Evolutionary conservation across 1,140 invertebrate species (phyloP).

Genomic region (Charaxes varanes): DNA sequence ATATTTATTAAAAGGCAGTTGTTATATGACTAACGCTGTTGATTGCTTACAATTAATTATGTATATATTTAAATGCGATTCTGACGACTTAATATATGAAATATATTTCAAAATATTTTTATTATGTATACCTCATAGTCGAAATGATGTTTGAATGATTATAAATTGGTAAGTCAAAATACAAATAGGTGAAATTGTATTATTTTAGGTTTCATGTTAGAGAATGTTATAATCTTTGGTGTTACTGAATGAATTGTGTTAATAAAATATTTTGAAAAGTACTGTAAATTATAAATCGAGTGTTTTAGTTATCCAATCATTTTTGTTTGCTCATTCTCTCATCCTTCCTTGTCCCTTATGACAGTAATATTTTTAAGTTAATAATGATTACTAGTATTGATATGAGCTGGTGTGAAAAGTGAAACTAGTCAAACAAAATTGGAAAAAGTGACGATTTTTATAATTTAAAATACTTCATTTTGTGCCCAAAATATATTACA

Average conservation of each 20-base stretch:
- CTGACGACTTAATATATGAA: conserved; percentile 62
- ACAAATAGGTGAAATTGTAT: conserved; percentile 70
- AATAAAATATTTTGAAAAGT: conserved; percentile 76
- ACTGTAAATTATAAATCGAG: conserved; percentile 67
- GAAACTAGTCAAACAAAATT: too few species aligned
- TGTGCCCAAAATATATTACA: too few species aligned
- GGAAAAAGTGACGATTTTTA: too few species aligned
- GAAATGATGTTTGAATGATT: conserved; percentile 73
- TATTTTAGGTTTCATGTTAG: conserved; percentile 74
- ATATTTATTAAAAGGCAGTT: conserved; percentile 38
- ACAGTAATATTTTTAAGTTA: neutral
- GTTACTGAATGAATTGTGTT: conserved; percentile 77
- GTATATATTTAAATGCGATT: conserved; percentile 37
- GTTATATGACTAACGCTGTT: conserved; percentile 48
- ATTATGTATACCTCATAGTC: conserved; percentile 72
- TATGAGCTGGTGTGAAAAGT: too few species aligned
- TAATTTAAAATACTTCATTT: too few species aligned
- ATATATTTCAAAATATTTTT: conserved; percentile 68
- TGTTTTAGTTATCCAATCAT: conserved; percentile 52
- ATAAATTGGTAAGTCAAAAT: conserved; percentile 71
- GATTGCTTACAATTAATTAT: conserved; percentile 36
- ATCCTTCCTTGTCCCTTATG: neutral
- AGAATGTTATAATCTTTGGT: conserved; percentile 75
- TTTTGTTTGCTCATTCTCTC: conserved; percentile 16
- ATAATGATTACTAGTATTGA: neutral